Evolutionary conservation across 1,140 invertebrate genomes (phyloP).

Genomic region (Ruditapes philippinarum): DNA sequence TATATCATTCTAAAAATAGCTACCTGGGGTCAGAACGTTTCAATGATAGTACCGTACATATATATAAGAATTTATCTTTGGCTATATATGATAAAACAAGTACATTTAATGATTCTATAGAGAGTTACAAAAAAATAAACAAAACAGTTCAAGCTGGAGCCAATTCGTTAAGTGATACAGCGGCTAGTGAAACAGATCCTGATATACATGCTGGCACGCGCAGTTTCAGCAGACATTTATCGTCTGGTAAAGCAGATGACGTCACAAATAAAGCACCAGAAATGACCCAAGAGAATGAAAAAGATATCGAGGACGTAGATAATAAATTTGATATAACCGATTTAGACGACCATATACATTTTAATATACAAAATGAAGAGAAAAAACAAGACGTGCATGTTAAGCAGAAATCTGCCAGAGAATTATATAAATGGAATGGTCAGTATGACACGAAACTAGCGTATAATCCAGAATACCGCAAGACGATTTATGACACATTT

Average conservation of each 20-base stretch:
- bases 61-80: background rate
- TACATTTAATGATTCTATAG: too few relatives aligned
- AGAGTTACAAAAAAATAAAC: too few relatives aligned
- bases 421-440: background rate
- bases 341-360: background rate
- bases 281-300: background rate
- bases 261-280: background rate
- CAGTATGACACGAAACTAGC: background rate
- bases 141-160: too few relatives aligned
- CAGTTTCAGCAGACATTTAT: background rate
- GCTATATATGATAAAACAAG: background rate
- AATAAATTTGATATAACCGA: conserved; percentile 25
- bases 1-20: background rate
- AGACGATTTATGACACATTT: background rate
- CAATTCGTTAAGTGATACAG: background rate
- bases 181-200: background rate
- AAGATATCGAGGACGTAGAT: too few relatives aligned
- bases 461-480: background rate
- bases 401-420: background rate
- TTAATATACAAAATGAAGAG: background rate
- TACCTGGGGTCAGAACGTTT: background rate
- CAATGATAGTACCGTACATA: background rate
- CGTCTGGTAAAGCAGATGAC: background rate
- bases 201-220: background rate
- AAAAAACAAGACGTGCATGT: background rate